Evolutionary conservation across 2,797 vertebrate species (phyloP).

Genomic region (Parauchenoglanis punctatus): DNA sequence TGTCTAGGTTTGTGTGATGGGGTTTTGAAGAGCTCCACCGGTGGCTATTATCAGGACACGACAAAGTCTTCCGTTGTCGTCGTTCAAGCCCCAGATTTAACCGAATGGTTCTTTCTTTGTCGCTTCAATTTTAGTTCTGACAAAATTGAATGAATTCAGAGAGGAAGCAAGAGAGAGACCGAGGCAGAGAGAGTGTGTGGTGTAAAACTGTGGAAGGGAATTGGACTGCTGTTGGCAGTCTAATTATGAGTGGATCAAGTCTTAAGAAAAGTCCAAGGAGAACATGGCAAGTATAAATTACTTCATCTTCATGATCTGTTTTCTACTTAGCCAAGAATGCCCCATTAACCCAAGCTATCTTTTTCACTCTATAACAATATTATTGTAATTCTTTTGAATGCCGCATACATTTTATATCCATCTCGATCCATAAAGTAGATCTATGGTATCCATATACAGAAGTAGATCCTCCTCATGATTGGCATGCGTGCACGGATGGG

Average conservation of each 20-base stretch:
- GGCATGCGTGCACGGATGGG: not conserved
- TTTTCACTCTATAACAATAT: not conserved
- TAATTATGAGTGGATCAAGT: slow-evolving; percentile 26
- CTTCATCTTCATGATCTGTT: not conserved
- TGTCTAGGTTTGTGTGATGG: not conserved
- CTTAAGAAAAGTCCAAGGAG: not conserved
- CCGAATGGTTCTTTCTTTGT: not conserved
- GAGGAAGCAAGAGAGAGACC: not conserved
- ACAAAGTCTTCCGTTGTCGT: no score
- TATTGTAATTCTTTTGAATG: not conserved
- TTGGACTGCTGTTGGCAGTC: slow-evolving; percentile 8
- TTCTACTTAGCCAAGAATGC: not conserved
- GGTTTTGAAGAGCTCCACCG: not conserved
- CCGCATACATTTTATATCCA: not conserved
- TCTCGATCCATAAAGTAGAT: not conserved
- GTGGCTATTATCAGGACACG: not conserved
- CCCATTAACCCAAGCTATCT: not conserved
- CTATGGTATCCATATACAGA: not conserved
- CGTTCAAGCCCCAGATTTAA: not conserved
- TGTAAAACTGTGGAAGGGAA: slow-evolving; percentile 21
- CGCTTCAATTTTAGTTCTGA: not conserved
- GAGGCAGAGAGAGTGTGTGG: slow-evolving; percentile 14
- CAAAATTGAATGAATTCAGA: not conserved
- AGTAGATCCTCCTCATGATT: not conserved
- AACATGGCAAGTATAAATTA: not conserved